A percentile compares a stretch with the other conserved stretches of the same genome.
Evolutionary conservation across 2,888 invertebrate genomes (phyloP).

Genomic region (Hydrotaea diabolus): DNA sequence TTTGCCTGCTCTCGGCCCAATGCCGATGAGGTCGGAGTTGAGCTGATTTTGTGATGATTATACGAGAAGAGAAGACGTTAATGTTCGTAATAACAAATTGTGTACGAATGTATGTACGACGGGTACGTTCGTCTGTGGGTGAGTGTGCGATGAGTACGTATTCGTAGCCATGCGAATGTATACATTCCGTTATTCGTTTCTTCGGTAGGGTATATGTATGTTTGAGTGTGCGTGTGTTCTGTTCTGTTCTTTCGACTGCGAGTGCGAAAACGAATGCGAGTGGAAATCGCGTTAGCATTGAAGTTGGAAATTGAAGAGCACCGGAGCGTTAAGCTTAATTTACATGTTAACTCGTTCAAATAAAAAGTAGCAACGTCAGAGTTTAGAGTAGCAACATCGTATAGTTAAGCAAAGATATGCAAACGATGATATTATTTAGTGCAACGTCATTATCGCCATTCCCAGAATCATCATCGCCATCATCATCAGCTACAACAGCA

Average conservation of each 20-base stretch:
- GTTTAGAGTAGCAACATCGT: conserved; percentile 61
- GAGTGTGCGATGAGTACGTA: neutral
- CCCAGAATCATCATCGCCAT: conserved; percentile 25
- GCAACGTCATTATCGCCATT: conserved; percentile 37
- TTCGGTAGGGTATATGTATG: neutral
- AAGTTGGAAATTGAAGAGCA: conserved; percentile 67
- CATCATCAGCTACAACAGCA: conserved; percentile 1
- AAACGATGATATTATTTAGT: conserved; percentile 59
- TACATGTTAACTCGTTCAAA: conserved; percentile 67
- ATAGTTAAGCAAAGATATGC: conserved; percentile 57
- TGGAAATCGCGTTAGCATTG: conserved; percentile 65
- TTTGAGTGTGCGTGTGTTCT: no score
- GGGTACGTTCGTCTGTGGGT: neutral
- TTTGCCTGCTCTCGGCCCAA: neutral
- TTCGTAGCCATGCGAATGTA: neutral
- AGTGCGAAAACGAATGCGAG: conserved; percentile 4
- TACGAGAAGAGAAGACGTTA: conserved; percentile 64
- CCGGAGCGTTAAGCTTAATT: conserved; percentile 67
- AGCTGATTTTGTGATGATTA: conserved; percentile 66
- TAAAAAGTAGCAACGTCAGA: conserved; percentile 66
- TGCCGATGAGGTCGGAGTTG: conserved; percentile 53
- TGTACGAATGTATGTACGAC: conserved; percentile 38
- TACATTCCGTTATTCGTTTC: conserved; percentile 12
- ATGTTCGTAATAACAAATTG: conserved; percentile 60
- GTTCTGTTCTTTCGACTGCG: neutral